phyloP scores from a whole-genome alignment of 1,140 invertebrate genomes.

The Cotesia glomerata region DNA sequence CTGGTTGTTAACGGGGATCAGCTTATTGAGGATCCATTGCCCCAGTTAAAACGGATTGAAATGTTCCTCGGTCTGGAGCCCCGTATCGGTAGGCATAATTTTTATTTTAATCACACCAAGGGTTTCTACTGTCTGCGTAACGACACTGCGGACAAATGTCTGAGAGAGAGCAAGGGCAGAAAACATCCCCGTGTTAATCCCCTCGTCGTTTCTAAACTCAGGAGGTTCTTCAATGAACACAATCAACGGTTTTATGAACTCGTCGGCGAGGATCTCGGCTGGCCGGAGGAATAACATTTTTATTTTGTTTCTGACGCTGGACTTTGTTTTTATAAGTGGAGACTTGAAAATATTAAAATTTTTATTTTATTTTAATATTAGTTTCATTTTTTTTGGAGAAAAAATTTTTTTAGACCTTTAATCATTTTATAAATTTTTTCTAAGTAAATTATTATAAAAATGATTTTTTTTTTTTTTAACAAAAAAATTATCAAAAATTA shows the following conservation, averaged over 20 bases:
- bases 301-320: neutral
- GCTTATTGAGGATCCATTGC: slow-evolving; percentile 92
- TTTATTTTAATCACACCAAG: slow-evolving; percentile 96
- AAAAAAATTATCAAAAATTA: too few species aligned
- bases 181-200: slow-evolving; percentile 88
- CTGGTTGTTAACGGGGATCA: slow-evolving; percentile 95
- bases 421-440: too few species aligned
- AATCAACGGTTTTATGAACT: slow-evolving; percentile 96
- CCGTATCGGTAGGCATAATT: slow-evolving; percentile 84
- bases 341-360: too few species aligned
- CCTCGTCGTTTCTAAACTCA: slow-evolving; percentile 82
- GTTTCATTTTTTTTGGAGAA: too few species aligned
- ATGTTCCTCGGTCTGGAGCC: slow-evolving; percentile 84
- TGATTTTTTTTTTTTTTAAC: too few species aligned
- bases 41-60: slow-evolving; percentile 86
- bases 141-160: slow-evolving; percentile 86
- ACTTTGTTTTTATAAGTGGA: neutral
- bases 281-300: slow-evolving; percentile 77
- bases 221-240: slow-evolving; percentile 92
- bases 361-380: neutral
- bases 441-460: too few species aligned
- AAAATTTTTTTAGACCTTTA: too few species aligned
- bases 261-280: slow-evolving; percentile 89
- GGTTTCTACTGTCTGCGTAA: slow-evolving; percentile 95
- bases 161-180: slow-evolving; percentile 93